Evolutionary conservation across 2,888 invertebrate species (phyloP), one percentile per base, ranked within the genome.

Genomic region (Nemurella pictetii): DNA sequence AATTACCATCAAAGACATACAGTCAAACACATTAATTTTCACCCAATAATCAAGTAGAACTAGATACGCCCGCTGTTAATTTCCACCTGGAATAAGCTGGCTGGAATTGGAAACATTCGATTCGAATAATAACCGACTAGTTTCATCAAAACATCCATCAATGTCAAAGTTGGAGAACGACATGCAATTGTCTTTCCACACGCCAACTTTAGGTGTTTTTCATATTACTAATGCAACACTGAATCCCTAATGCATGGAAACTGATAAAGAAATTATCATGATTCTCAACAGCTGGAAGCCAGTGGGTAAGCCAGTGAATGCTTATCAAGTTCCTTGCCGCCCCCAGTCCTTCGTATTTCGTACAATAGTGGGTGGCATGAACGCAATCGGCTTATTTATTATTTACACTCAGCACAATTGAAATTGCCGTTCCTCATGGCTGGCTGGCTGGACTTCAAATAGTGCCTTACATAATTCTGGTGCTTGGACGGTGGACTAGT

Each of bases 181-280:
- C 55, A 55, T 55, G 55, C 55, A 55, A 55, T 55, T 55, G 55
- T 55, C 55, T 55, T 1, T 20, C 15, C 20, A 20, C 55, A 55
- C 55, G 55, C 55, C 9, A 55, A 12, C 55, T n/a, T n/a, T 7
- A 55, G 55, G 75, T 75, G 28, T 75, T 28, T 75, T 75, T 27
- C 75, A 25, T 26, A 75, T 75, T 9, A 75, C 75, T 75, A n/a
- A 75, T 75, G 75, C 75, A 75, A 12, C 27, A 75, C 26, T n/a
- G 9, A 75, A 75, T 20, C 75, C 75, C 1, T 73, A 20, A 20
- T 27, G 28, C 27, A 55, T 55, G n/a, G 3, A 75, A 1, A 9
- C 75, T 28, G 75, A 75, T 75, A 75, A 75, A 75, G 75, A 75
- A 75, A 75, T 75, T 27, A 75, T 75, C 75, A 75, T 75, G 20